A percentile compares a stretch with the other conserved stretches of the same genome.
These are phyloP conservation scores for Bubo bubo DNA, from an alignment of 2,113 vertebrate species.

Conservation along the genomic window DNA sequence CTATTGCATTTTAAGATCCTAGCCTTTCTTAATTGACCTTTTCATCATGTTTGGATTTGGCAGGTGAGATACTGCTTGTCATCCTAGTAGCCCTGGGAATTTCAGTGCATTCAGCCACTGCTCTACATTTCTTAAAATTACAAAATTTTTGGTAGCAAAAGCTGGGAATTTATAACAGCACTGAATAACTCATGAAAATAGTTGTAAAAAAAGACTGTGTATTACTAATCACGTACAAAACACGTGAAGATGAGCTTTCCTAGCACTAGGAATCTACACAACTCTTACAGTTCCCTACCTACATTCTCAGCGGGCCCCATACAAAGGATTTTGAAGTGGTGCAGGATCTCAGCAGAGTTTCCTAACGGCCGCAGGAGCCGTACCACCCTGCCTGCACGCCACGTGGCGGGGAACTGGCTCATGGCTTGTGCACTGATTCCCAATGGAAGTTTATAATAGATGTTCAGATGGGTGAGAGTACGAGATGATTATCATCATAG, in stretches of 20 bases:
- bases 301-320: not conserved
- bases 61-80: not conserved
- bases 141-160: not conserved
- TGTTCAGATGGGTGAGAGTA: not conserved
- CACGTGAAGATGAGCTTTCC: not conserved
- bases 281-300: not conserved
- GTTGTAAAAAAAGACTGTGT: not conserved
- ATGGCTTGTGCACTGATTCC: not conserved
- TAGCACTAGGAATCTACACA: not conserved
- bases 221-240: not conserved
- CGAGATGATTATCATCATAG: not conserved
- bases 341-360: not conserved
- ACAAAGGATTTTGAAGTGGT: not conserved
- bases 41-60: not conserved
- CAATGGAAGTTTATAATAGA: accelerated
- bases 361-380: accelerated
- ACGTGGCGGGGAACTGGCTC: too few species aligned
- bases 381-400: accelerated
- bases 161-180: not conserved
- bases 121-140: not conserved
- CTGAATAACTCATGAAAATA: not conserved
- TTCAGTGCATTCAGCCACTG: not conserved
- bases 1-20: not conserved
- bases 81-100: not conserved
- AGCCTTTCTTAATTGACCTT: not conserved